Conservation (phyloP, 2,888 invertebrate species). For the Notodromas monacha region DNA sequence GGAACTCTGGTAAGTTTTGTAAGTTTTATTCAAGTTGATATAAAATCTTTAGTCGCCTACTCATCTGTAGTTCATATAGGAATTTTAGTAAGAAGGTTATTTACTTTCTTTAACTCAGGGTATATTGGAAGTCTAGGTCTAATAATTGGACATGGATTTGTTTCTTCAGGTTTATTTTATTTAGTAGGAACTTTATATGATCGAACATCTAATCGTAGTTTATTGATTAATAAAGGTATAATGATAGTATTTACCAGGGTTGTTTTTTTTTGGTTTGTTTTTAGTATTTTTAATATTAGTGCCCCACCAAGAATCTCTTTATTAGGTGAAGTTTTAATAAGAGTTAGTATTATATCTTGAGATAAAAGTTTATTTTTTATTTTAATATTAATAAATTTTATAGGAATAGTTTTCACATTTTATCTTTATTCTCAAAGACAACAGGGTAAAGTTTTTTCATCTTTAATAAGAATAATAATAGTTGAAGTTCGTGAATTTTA, state of each 20-base stretch:
- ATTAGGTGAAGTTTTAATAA: conserved; percentile 11
- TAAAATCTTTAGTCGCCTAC: conserved; percentile 37
- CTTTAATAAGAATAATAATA: conserved; percentile 8
- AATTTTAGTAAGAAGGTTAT: conserved; percentile 4
- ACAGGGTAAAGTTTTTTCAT: conserved; percentile 6
- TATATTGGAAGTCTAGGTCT: conserved; percentile 4
- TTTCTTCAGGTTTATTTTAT: conserved; percentile 11
- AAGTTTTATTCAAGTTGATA: conserved; percentile 29
- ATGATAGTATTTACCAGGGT: conserved; percentile 6
- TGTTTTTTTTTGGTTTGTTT: conserved; percentile 12
- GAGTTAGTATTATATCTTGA: conserved; percentile 10
- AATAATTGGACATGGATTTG: conserved; percentile 9
- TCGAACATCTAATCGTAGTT: conserved; percentile 11
- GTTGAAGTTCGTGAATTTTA: conserved; percentile 4
- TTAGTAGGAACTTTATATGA: conserved; percentile 12
- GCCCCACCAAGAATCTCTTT: conserved; percentile 13
- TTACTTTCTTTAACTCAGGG: conserved; percentile 4
- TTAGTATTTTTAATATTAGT: conserved; percentile 11
- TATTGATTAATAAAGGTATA: conserved; percentile 11
- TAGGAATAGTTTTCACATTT: conserved; percentile 10
- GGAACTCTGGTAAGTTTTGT: conserved; percentile 15
- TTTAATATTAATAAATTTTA: conserved; percentile 9
- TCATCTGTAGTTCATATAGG: conserved; percentile 36
- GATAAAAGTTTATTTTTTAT: conserved; percentile 11
- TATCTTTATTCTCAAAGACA: conserved; percentile 6